Evolutionary conservation across 2,113 vertebrate genomes (phyloP).

Genomic region (Takifugu flavidus): DNA sequence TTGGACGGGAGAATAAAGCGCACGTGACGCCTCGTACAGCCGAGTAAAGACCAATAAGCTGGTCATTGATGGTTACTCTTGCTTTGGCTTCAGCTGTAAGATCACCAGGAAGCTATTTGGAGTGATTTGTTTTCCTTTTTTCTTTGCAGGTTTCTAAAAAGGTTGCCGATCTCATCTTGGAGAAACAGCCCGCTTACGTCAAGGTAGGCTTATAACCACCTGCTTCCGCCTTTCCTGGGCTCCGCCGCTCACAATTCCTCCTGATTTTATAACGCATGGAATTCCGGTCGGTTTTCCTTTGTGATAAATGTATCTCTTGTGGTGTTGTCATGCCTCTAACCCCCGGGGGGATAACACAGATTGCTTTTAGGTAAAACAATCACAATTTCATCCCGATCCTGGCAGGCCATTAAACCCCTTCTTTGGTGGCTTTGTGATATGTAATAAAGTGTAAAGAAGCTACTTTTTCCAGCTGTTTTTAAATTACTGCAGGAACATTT

Average conservation of each 20-base stretch:
- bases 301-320: slow-evolving; percentile 5
- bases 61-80: slow-evolving; percentile 26
- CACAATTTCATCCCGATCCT: slow-evolving; percentile 8
- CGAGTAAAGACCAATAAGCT: too few relatives aligned
- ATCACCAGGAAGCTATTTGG: slow-evolving; percentile 20
- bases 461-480: background rate
- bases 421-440: slow-evolving; percentile 18
- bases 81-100: slow-evolving; percentile 1
- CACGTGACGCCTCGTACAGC: background rate
- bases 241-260: background rate
- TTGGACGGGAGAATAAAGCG: too few relatives aligned
- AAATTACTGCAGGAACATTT: background rate
- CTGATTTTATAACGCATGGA: too few relatives aligned
- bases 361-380: background rate
- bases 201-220: slow-evolving; percentile 80
- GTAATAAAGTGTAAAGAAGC: slow-evolving; percentile 22
- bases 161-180: slow-evolving; percentile 96
- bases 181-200: slow-evolving; percentile 96
- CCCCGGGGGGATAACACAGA: background rate
- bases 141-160: slow-evolving; percentile 91
- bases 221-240: background rate
- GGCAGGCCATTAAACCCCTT: slow-evolving; percentile 10
- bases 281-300: background rate
- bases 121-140: slow-evolving; percentile 10
- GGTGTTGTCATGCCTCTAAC: too few relatives aligned